phyloP scores from a whole-genome alignment of 1,140 invertebrate genomes.

The Trypoxylus dichotomus region DNA sequence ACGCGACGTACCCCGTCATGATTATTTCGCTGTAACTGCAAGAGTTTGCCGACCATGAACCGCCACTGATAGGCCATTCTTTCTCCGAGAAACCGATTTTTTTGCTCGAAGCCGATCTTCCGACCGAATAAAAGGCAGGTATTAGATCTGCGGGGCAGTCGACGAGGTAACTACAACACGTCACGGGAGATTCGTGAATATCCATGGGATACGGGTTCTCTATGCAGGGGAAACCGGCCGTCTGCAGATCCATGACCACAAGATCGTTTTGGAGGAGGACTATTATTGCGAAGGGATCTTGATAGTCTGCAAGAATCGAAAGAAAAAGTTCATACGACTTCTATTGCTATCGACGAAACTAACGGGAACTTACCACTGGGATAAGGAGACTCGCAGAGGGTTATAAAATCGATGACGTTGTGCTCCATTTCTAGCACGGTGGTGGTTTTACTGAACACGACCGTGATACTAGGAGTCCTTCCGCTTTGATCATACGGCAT shows the following conservation, averaged over 20 bases:
- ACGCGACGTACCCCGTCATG: slow-evolving; percentile 77
- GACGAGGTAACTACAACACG: slow-evolving; percentile 93
- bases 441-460: slow-evolving; percentile 91
- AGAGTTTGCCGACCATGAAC: slow-evolving; percentile 91
- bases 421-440: slow-evolving; percentile 99
- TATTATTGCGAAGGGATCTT: slow-evolving; percentile 96
- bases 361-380: slow-evolving; percentile 70
- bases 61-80: slow-evolving; percentile 94
- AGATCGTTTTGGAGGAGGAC: slow-evolving; percentile 97
- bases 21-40: slow-evolving; percentile 97
- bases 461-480: slow-evolving; percentile 91
- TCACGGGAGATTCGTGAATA: slow-evolving; percentile 96
- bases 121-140: slow-evolving; percentile 78
- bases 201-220: slow-evolving; percentile 99
- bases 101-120: slow-evolving; percentile 47
- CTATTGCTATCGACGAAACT: too few relatives aligned
- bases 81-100: slow-evolving; percentile 89
- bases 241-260: slow-evolving; percentile 94
- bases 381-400: slow-evolving; percentile 92
- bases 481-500: slow-evolving; percentile 87
- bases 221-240: slow-evolving; percentile 95
- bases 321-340: neutral
- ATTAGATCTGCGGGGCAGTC: slow-evolving; percentile 98
- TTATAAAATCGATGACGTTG: slow-evolving; percentile 95
- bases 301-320: slow-evolving; percentile 72